phyloP scores from a whole-genome alignment of 2,888 invertebrate genomes.

The Melinaea menophilus region DNA sequence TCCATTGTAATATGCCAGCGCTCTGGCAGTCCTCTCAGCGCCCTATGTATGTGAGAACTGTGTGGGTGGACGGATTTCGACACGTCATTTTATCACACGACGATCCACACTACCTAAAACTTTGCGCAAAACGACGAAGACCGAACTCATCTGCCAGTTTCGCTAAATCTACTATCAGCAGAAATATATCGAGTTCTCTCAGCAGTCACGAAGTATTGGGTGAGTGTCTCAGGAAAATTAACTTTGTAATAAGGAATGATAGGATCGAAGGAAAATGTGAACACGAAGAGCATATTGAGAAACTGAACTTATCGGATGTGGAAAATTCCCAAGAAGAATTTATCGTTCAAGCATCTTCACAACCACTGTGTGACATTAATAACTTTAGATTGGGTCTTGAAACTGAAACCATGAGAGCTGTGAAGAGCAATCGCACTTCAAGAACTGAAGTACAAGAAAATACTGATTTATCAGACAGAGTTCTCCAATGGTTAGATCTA shows the following conservation, averaged over 20 bases:
- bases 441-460: slow-evolving; percentile 55
- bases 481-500: slow-evolving; percentile 87
- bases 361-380: slow-evolving; percentile 49
- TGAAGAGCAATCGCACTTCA: slow-evolving; percentile 59
- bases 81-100: slow-evolving; percentile 82
- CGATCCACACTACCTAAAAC: slow-evolving; percentile 71
- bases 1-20: slow-evolving; percentile 68
- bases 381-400: slow-evolving; percentile 41
- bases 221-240: slow-evolving; percentile 51
- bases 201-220: slow-evolving; percentile 50
- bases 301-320: slow-evolving; percentile 54
- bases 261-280: slow-evolving; percentile 42
- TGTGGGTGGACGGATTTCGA: slow-evolving; percentile 85
- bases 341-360: slow-evolving; percentile 49
- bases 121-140: slow-evolving; percentile 47
- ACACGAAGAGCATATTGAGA: slow-evolving; percentile 49
- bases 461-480: slow-evolving; percentile 81
- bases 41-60: slow-evolving; percentile 79
- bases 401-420: slow-evolving; percentile 52
- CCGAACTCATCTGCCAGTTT: slow-evolving; percentile 61
- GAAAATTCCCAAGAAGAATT: slow-evolving; percentile 57
- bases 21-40: slow-evolving; percentile 81
- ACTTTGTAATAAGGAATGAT: slow-evolving; percentile 55
- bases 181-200: slow-evolving; percentile 42
- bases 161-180: slow-evolving; percentile 33